Conservation (phyloP, 2,113 vertebrate genomes). For the Poeciliopsis occidentalis region DNA sequence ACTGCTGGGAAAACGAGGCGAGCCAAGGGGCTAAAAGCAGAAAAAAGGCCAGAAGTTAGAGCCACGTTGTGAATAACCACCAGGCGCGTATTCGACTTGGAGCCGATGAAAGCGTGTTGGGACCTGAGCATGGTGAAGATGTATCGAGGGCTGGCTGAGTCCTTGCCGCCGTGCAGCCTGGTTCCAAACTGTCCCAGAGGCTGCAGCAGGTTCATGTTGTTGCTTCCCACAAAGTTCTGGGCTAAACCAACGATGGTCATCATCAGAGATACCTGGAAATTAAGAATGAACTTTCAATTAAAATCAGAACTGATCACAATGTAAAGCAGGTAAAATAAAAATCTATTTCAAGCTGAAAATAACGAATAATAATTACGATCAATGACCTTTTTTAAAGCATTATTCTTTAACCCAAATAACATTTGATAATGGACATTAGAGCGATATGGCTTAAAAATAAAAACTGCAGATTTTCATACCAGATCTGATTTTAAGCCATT, state of each 20-base stretch:
- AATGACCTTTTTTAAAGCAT: no score
- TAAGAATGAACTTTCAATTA: neutral
- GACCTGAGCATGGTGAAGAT: constrained; percentile 99
- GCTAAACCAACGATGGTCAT: constrained; percentile 96
- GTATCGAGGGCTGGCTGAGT: constrained; percentile 98
- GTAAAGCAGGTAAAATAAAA: neutral
- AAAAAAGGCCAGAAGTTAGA: neutral
- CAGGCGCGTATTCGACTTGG: neutral
- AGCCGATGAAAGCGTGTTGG: neutral
- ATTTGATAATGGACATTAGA: no score
- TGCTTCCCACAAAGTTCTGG: constrained; percentile 98
- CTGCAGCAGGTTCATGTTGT: constrained; percentile 95
- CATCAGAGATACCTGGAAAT: constrained; percentile 88
- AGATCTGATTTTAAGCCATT: no score
- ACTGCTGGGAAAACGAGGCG: constrained; percentile 88
- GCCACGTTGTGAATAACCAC: neutral
- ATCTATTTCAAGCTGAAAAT: no score
- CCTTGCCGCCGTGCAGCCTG: constrained; percentile 93
- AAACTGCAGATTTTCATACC: no score
- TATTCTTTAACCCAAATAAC: no score
- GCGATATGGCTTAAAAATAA: no score
- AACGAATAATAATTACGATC: no score
- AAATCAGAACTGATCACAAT: neutral
- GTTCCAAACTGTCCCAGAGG: constrained; percentile 98
- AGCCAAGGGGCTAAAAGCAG: constrained; percentile 82